Percentiles rank a stretch among this genome's conserved stretches.
Evolutionary conservation across 2,113 vertebrate genomes (phyloP).

Genomic region (Psilopsiagon aymara): DNA sequence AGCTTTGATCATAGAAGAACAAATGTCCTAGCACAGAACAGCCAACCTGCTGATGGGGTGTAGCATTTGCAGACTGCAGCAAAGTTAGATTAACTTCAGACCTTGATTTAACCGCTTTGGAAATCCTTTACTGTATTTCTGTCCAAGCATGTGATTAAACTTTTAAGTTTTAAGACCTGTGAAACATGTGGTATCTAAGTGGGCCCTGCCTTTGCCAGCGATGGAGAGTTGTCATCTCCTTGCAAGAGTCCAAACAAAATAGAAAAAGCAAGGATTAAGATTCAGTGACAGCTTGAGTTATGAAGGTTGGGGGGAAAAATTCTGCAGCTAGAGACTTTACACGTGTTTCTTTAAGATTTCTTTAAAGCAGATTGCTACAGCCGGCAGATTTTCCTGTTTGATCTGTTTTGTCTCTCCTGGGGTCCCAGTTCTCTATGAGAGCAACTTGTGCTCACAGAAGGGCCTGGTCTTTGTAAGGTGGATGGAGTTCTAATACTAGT

Average conservation of each 20-base stretch:
- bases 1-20: background rate
- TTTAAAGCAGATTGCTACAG: background rate
- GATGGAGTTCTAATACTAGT: background rate
- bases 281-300: background rate
- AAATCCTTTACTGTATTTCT: background rate
- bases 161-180: background rate
- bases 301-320: rapidly evolving
- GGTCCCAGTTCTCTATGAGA: background rate
- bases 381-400: background rate
- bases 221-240: background rate
- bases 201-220: background rate
- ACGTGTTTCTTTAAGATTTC: background rate
- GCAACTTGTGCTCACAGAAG: background rate
- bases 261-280: background rate
- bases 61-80: background rate
- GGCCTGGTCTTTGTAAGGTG: background rate
- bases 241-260: background rate
- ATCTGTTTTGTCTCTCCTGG: background rate
- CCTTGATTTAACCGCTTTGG: background rate
- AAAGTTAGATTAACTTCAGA: background rate
- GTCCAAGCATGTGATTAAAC: background rate
- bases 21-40: background rate
- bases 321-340: background rate
- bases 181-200: background rate
- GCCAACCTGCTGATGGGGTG: background rate